These are phyloP conservation scores for Lasioglossum pauxillum DNA, from an alignment of 2,888 invertebrate genomes.

Conservation along the genomic window DNA sequence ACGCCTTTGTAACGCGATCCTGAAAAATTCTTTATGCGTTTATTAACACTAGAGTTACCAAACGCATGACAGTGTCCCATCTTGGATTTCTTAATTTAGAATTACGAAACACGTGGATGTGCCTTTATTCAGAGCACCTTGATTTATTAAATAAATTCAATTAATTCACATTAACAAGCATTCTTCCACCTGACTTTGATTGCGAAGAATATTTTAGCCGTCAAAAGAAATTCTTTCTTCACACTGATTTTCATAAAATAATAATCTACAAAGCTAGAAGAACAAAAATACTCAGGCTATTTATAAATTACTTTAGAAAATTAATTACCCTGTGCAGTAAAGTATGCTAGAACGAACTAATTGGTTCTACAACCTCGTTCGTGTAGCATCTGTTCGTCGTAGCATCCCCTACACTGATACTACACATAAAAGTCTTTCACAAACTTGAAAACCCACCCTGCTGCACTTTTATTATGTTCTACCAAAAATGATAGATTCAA, in stretches of 20 bases:
- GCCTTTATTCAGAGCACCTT: not conserved
- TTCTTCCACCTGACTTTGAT: too few species aligned
- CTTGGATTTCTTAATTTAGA: not conserved
- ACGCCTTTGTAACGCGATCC: not conserved
- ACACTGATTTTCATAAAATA: not conserved
- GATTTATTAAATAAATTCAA: not conserved
- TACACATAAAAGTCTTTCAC: not conserved
- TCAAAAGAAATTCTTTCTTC: not conserved
- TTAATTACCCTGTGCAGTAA: not conserved
- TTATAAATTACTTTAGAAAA: not conserved
- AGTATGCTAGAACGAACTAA: not conserved
- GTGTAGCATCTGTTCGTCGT: not conserved
- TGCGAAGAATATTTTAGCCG: not conserved
- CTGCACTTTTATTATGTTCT: not conserved
- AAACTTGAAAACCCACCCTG: not conserved
- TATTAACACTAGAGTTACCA: not conserved
- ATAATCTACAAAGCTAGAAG: not conserved
- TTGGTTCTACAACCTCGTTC: slow-evolving; percentile 1
- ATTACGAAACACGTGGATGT: not conserved
- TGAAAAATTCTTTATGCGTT: not conserved
- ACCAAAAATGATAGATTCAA: not conserved
- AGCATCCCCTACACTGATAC: not conserved
- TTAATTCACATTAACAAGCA: too few species aligned
- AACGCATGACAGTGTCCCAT: not conserved
- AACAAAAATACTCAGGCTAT: not conserved